Base-by-base conservation (phyloP, 2,113 vertebrate genomes). In the Thinocorus orbignyianus region DNA sequence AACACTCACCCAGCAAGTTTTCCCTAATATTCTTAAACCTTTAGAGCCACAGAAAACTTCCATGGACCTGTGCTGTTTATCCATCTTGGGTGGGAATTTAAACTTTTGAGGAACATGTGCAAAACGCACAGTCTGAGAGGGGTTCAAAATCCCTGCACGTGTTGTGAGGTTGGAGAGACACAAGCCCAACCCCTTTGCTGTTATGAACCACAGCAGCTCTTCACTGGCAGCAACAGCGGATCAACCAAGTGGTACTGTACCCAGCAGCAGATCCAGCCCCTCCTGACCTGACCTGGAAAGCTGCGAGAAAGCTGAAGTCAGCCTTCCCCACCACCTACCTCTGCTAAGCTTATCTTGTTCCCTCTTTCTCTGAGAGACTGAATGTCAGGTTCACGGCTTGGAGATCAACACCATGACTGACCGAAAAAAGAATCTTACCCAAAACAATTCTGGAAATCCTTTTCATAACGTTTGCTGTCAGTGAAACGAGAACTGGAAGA, bases 401-500 rank as follows among this genome's bases (percentile, higher is more conserved):
- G 22, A 86, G 31, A 74, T 41, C 37, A 39, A 69, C 37, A 72
- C 37, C 30, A 14, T 1, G 51, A 57, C 44, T 28, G 19, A 49
- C 52, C 26, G 22, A 54, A 55, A 60, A 65, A 52, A 49, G 19
- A 66, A 48, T 31, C 99, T 98, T 98, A 99, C 99, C 99, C 99
- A 85, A 99, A 99, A 90, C 99, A 99, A 92, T 98, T 99, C 97
- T 99, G 98, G 97, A 99, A 99, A 95, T 99, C 99, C 95, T 98
- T 99, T 96, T 99, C 99, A 1, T 99, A 99, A n/a, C 99, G 99
- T 86, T 99, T 99, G 95, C 99, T 99, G 98, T 99, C 99, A 6
- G 99, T 99, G 97, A 99, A 99, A 61, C 99, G 99, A 48, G 99
- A 99, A 97, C 99, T 99, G 71, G 99, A 99, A 49, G 99, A 99